Conservation (phyloP, 2,888 invertebrate genomes). For the Tromatobia lineatoria region DNA sequence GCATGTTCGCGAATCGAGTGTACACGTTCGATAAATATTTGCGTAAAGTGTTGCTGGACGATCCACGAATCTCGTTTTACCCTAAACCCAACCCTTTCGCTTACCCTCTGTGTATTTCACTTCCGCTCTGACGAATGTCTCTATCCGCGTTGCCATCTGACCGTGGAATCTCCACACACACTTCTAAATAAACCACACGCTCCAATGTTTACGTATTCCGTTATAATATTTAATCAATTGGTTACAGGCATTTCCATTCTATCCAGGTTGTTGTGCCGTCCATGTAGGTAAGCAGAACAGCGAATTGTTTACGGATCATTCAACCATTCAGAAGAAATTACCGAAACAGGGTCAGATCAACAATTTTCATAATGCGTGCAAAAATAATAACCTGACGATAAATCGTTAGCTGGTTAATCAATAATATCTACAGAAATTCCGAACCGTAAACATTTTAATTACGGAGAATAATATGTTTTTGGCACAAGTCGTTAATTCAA, state of each 20-base stretch:
- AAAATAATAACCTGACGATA: too few species aligned
- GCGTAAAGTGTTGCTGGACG: constrained; percentile 77
- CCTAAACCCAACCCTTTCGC: constrained; percentile 29
- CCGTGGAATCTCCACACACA: constrained; percentile 40
- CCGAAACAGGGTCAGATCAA: neutral
- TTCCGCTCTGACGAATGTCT: constrained; percentile 4
- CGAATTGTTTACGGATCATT: constrained; percentile 2
- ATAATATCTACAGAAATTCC: too few species aligned
- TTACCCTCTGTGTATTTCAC: neutral
- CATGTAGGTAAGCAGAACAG: neutral
- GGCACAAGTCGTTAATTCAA: too few species aligned
- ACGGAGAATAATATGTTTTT: too few species aligned
- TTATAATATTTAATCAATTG: constrained; percentile 73
- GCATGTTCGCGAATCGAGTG: constrained; percentile 71
- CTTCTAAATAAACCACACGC: constrained; percentile 58
- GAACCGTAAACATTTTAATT: too few species aligned
- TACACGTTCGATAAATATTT: constrained; percentile 84
- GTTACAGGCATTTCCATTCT: neutral
- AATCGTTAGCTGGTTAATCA: too few species aligned
- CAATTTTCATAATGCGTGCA: neutral
- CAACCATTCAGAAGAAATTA: neutral
- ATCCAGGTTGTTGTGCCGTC: neutral
- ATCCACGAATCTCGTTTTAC: constrained; percentile 65
- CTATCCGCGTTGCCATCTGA: neutral
- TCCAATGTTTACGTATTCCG: constrained; percentile 69